Percentiles rank a stretch among this genome's conserved stretches.
phyloP scores from a whole-genome alignment of 2,797 vertebrate species.

The Poeciliopsis infans region DNA sequence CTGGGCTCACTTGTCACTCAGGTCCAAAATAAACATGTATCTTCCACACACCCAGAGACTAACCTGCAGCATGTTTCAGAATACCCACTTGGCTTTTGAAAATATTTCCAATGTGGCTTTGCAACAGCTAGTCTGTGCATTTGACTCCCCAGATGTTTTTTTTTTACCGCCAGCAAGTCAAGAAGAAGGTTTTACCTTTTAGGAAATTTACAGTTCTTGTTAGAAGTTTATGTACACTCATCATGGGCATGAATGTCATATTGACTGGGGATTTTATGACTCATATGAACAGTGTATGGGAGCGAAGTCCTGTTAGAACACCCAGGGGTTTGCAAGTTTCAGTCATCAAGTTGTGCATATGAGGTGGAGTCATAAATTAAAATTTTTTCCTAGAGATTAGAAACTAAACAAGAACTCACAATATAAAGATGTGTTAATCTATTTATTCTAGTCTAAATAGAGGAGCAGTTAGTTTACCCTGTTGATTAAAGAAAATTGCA shows the following conservation, averaged over 20 bases:
- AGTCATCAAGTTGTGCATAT: neutral
- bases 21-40: conserved; percentile 68
- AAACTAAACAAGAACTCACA: too few relatives aligned
- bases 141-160: conserved; percentile 37
- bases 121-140: conserved; percentile 46
- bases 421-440: too few relatives aligned
- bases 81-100: conserved; percentile 47
- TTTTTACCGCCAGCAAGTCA: conserved; percentile 28
- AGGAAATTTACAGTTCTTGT: neutral
- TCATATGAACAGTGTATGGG: neutral
- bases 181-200: conserved; percentile 40
- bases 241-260: neutral
- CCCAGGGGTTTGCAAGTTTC: neutral
- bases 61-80: conserved; percentile 61
- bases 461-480: too few relatives aligned
- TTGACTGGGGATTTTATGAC: neutral
- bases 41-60: conserved; percentile 54
- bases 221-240: neutral
- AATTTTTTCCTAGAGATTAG: too few relatives aligned
- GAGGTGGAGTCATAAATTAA: neutral
- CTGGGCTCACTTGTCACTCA: conserved; percentile 54
- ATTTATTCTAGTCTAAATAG: too few relatives aligned
- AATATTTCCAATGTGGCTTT: conserved; percentile 51
- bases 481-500: too few relatives aligned
- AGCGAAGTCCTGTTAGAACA: neutral